phyloP scores from a whole-genome alignment of 2,888 invertebrate genomes.

The Nomada lathburiana region DNA sequence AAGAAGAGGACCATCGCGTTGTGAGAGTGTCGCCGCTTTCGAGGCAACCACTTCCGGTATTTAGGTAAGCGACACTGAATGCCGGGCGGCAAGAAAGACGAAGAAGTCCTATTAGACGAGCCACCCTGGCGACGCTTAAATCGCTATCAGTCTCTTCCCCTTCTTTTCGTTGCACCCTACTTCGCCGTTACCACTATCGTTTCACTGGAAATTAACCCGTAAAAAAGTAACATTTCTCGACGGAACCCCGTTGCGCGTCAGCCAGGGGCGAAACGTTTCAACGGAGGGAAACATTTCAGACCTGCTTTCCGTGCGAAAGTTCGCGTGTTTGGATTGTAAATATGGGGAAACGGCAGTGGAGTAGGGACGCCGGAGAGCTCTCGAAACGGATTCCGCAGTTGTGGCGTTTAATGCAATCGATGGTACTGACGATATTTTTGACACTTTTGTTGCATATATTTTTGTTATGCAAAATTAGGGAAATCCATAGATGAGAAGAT shows the following conservation, averaged over 20 bases:
- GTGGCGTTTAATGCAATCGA: neutral
- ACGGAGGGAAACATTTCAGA: conserved; percentile 16
- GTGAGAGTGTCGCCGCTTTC: conserved; percentile 66
- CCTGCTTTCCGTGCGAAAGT: conserved; percentile 7
- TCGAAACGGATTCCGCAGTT: conserved; percentile 3
- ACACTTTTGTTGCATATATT: neutral
- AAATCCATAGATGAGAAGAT: neutral
- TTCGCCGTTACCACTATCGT: neutral
- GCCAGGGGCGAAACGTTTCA: conserved; percentile 4
- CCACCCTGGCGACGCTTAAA: conserved; percentile 51
- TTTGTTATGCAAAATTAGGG: neutral
- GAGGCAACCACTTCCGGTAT: conserved; percentile 76
- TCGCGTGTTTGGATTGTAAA: conserved; percentile 35
- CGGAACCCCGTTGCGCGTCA: neutral
- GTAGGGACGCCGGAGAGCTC: conserved; percentile 1
- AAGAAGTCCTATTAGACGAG: conserved; percentile 54
- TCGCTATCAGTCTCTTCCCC: conserved; percentile 54
- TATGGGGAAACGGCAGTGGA: neutral
- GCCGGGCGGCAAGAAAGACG: conserved; percentile 29
- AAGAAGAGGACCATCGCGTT: conserved; percentile 52
- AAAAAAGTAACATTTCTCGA: conserved; percentile 34
- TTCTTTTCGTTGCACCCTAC: conserved; percentile 11
- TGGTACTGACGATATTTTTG: neutral
- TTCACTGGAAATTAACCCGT: conserved; percentile 31
- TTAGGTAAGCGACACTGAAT: conserved; percentile 70